Evolutionary conservation across 1,140 invertebrate genomes (phyloP).

Genomic region (Leptopilina clavipes): DNA sequence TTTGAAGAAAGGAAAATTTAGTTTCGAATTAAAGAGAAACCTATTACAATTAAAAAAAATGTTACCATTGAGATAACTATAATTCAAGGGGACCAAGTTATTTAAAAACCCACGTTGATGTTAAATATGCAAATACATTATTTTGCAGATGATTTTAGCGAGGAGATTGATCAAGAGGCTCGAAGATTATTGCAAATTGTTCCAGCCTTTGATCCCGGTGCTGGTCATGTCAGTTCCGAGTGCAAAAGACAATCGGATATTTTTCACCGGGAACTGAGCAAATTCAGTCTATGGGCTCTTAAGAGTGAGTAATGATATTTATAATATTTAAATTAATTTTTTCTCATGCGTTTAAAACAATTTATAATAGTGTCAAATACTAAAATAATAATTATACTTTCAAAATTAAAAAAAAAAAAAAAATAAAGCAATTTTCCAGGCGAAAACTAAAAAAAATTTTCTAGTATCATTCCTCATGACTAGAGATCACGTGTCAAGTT

Average conservation of each 20-base stretch:
- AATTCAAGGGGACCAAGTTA: neutral
- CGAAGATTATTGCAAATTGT: conserved; percentile 63
- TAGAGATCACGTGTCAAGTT: too few species aligned
- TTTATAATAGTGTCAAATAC: too few species aligned
- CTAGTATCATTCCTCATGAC: too few species aligned
- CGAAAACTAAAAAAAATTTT: too few species aligned
- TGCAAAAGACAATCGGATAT: conserved; percentile 72
- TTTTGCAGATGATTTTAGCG: conserved; percentile 63
- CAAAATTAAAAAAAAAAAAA: too few species aligned
- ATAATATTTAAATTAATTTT: conserved; percentile 5
- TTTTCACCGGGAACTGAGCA: conserved; percentile 69
- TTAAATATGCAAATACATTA: conserved; percentile 1
- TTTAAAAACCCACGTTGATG: neutral
- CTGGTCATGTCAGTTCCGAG: conserved; percentile 64
- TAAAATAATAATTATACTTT: too few species aligned
- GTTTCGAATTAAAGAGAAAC: too few species aligned
- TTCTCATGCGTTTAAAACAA: neutral
- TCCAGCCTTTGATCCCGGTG: conserved; percentile 65
- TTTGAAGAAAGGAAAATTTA: too few species aligned
- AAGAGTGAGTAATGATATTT: conserved; percentile 72
- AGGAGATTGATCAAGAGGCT: conserved; percentile 65
- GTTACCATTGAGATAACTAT: too few species aligned
- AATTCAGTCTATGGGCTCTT: conserved; percentile 75
- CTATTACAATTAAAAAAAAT: too few species aligned
- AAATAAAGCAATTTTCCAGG: too few species aligned